Percentiles rank a stretch among this genome's conserved stretches.
Conservation (phyloP, 1,140 invertebrate genomes). For the Sycophaga agraensis region DNA sequence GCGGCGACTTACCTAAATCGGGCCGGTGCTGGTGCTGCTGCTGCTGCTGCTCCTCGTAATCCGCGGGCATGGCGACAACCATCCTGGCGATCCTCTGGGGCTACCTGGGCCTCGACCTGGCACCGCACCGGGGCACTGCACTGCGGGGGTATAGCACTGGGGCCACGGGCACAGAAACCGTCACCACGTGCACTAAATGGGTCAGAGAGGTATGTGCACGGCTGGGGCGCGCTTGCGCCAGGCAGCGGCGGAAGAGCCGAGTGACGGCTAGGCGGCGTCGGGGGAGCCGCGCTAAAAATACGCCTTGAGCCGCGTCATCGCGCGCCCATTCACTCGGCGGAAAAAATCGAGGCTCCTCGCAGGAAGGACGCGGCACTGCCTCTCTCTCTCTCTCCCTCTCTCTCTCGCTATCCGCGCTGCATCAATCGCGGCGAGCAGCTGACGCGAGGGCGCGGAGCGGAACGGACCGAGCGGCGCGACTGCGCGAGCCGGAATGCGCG, state of each 20-base stretch:
- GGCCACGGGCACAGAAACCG: not conserved
- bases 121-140: no score
- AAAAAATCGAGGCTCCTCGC: no score
- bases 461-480: slow-evolving; percentile 36
- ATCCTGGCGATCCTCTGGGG: slow-evolving; percentile 23
- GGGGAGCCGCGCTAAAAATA: not conserved
- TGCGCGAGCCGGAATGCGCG: slow-evolving; percentile 40
- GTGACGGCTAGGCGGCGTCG: no score
- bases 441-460: not conserved
- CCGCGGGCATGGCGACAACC: slow-evolving; percentile 45
- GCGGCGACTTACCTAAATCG: slow-evolving; percentile 42
- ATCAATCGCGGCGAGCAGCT: no score
- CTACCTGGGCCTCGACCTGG: not conserved
- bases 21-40: slow-evolving; percentile 4
- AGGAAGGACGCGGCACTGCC: no score
- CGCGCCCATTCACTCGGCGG: not conserved
- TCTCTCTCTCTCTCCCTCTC: no score
- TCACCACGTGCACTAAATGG: no score
- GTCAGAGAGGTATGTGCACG: no score
- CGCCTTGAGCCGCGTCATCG: slow-evolving; percentile 2
- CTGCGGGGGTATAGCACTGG: no score
- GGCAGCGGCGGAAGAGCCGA: no score
- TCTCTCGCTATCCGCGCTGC: no score
- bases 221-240: no score
- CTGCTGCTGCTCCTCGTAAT: slow-evolving; percentile 34